These are phyloP conservation scores for Antennarius maculatus DNA, from an alignment of 2,797 vertebrate species.

Conservation along the genomic window DNA sequence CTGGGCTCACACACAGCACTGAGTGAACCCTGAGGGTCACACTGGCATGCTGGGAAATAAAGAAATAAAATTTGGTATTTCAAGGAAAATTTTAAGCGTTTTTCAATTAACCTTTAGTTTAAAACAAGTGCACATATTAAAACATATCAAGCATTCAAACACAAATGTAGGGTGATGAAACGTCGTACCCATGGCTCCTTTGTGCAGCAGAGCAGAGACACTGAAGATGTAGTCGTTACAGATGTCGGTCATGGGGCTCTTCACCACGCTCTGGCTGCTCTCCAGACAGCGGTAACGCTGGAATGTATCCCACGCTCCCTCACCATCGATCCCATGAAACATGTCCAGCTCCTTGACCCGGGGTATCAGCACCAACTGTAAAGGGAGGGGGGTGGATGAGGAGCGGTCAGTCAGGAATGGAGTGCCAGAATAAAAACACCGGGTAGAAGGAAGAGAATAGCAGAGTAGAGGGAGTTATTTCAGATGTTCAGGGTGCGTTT, in stretches of 20 bases:
- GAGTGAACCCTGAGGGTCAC: slow-evolving; percentile 91
- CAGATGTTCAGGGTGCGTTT: not conserved
- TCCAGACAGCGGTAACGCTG: slow-evolving; percentile 96
- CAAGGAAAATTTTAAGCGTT: not conserved
- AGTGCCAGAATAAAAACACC: not conserved
- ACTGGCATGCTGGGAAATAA: slow-evolving; percentile 86
- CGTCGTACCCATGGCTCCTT: slow-evolving; percentile 86
- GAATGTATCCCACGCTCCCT: slow-evolving; percentile 93
- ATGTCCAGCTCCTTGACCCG: slow-evolving; percentile 90
- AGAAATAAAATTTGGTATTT: not conserved
- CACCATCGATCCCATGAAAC: slow-evolving; percentile 86
- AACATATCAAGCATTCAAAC: not conserved
- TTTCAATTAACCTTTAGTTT: no score
- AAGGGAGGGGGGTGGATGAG: not conserved
- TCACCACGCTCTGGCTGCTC: slow-evolving; percentile 93
- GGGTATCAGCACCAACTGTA: slow-evolving; percentile 93
- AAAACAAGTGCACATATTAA: no score
- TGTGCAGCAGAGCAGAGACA: slow-evolving; percentile 91
- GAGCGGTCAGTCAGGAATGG: not conserved
- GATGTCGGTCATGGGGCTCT: slow-evolving; percentile 92
- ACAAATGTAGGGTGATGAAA: not conserved
- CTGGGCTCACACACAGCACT: slow-evolving; percentile 88
- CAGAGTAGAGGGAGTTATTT: not conserved
- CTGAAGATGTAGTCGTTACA: slow-evolving; percentile 94
- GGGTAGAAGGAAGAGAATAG: not conserved